Percentiles rank a stretch among this genome's conserved stretches.
Conservation (phyloP, 2,113 vertebrate species). For the Calyptommatus sinebrachiatus region DNA sequence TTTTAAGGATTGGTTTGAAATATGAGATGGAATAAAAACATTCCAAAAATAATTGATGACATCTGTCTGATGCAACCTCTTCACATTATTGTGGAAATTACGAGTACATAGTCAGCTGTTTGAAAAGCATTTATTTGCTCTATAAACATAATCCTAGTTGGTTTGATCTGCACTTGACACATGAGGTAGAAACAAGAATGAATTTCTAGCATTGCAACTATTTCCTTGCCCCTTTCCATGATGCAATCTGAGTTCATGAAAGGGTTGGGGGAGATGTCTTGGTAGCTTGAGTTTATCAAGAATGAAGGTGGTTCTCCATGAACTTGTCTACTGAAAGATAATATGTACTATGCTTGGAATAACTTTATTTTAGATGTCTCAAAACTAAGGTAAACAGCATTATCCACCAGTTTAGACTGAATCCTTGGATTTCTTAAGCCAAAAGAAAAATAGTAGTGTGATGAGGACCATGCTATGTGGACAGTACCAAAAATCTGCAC, state of each 20-base stretch:
- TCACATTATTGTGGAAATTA: background rate
- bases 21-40: conserved; percentile 2
- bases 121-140: background rate
- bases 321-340: too few relatives aligned
- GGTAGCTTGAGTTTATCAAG: background rate
- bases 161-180: background rate
- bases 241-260: background rate
- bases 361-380: too few relatives aligned
- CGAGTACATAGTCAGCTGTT: conserved; percentile 13
- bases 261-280: background rate
- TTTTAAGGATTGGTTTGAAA: conserved; percentile 16
- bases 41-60: conserved; percentile 8
- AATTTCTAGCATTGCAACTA: background rate
- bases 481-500: too few relatives aligned
- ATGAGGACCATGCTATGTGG: too few relatives aligned
- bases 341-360: too few relatives aligned
- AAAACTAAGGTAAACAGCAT: too few relatives aligned
- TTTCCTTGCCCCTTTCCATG: background rate
- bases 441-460: too few relatives aligned
- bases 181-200: background rate
- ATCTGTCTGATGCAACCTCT: background rate
- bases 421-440: too few relatives aligned
- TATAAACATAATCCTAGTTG: background rate
- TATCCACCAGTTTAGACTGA: too few relatives aligned
- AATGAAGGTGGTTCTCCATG: background rate